Evolutionary conservation across 1,140 invertebrate genomes (phyloP), one percentile per base, ranked within the genome.

Genomic region (Drosophila varians): DNA sequence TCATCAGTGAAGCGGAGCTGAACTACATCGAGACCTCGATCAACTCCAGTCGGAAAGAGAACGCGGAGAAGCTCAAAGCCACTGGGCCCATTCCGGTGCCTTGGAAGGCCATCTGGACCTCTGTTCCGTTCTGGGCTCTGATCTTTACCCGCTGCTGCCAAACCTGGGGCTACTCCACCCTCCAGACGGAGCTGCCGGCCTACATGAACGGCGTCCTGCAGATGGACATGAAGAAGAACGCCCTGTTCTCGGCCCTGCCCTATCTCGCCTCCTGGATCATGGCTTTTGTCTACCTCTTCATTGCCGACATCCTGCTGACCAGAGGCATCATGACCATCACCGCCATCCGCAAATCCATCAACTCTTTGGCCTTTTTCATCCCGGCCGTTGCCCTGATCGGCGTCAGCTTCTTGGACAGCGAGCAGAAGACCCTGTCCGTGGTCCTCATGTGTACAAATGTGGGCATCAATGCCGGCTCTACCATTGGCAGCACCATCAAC

Each of bases 131-230:
- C 57, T 97, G 95, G 95, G 95, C 97, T 0, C 92, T 98, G 5
- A 93, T 97, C 23, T 90, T 97, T 0, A 94, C 94, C 0, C 96
- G 99, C 80, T 96, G 96, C 87, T 95, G 96, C 0, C 96, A 98
- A 83, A 97, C 97, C 82, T 99, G 97, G 97, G 97, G 97, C 1
- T 97, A 97, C 84, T 98, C 97, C 93, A 98, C 96, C 3, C 93
- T 99, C 26, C 92, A 99, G 43, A 98, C 97, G 0, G 95, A 97
- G 91, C 95, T 99, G 83, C 98, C 98, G 0, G 95, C 94, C 0
- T 99, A 98, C 83, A 95, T 99, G 93, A 94, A 94, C 16, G 93
- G 94, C 47, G 94, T 98, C 0, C 92, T 99, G 0, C 92, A 94
- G 47, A 96, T 96, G 72, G 92, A 98, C 48, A 95, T 98, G 19